These are phyloP conservation scores for Zeuzera pyrina DNA, from an alignment of 2,888 invertebrate genomes.

Conservation along the genomic window DNA sequence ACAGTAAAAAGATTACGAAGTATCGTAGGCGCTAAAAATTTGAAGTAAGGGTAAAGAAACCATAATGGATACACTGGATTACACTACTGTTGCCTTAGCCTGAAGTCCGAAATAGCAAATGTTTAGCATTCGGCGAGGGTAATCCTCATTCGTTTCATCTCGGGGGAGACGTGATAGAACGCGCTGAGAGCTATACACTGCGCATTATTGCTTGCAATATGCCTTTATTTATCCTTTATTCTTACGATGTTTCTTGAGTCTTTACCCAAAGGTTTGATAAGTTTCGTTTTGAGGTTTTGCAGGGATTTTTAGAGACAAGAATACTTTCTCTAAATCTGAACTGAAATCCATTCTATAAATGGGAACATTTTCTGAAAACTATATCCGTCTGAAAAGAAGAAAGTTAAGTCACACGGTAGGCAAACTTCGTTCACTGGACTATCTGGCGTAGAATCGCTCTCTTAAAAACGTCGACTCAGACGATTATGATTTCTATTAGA, in stretches of 20 bases:
- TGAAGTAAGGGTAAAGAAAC: no score
- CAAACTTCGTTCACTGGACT: conserved; percentile 34
- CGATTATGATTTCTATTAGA: conserved; percentile 3
- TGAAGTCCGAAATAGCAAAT: conserved; percentile 20
- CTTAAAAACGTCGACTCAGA: background rate
- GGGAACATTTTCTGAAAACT: conserved; percentile 29
- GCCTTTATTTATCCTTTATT: conserved; percentile 51
- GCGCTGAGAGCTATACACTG: conserved; percentile 29
- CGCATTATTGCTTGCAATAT: conserved; percentile 45
- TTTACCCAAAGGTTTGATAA: conserved; percentile 42
- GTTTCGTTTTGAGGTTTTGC: conserved; percentile 25
- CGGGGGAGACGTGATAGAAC: conserved; percentile 41
- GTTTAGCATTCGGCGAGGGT: conserved; percentile 38
- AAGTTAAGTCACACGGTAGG: conserved; percentile 26
- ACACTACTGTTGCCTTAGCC: no score
- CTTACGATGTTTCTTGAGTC: conserved; percentile 41
- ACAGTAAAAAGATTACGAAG: no score
- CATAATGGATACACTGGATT: no score
- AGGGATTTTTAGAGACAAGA: conserved; percentile 3
- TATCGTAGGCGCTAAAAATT: no score
- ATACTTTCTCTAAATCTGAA: conserved; percentile 11
- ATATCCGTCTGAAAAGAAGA: conserved; percentile 35
- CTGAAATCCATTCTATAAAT: no score
- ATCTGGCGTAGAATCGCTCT: conserved; percentile 25
- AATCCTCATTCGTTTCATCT: conserved; percentile 46